Evolutionary conservation across 2,888 invertebrate genomes (phyloP).

Genomic region (Megamerina dolium): DNA sequence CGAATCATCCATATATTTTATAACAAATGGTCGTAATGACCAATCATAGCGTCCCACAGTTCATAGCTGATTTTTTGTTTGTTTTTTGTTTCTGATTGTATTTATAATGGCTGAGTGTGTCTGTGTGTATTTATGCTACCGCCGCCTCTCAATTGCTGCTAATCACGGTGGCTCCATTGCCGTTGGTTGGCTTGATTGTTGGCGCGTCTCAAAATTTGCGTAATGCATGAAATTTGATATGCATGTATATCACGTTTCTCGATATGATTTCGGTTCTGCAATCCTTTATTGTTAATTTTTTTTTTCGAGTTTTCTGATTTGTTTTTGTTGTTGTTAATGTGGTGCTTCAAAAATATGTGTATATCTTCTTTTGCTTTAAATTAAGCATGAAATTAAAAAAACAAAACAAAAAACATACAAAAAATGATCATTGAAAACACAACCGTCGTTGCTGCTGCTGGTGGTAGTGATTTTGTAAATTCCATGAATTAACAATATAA

Average conservation of each 20-base stretch:
- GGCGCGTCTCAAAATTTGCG: slow-evolving; percentile 9
- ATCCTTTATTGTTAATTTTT: neutral
- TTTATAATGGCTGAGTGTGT: neutral
- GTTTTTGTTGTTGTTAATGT: no score
- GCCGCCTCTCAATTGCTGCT: slow-evolving; percentile 5
- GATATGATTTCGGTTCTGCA: slow-evolving; percentile 7
- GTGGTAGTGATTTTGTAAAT: no score
- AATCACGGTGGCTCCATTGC: slow-evolving; percentile 11
- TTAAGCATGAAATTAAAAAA: slow-evolving; percentile 6
- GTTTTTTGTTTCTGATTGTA: neutral
- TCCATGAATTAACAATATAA: no score
- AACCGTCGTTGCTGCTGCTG: no score
- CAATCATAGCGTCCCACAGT: no score
- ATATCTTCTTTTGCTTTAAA: neutral
- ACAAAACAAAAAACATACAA: slow-evolving; percentile 1
- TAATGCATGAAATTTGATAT: slow-evolving; percentile 3
- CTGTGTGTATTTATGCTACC: neutral
- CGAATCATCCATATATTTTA: no score
- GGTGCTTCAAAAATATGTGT: no score
- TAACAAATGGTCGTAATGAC: no score
- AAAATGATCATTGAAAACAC: no score
- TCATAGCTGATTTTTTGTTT: no score
- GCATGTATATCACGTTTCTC: neutral
- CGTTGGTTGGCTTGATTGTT: slow-evolving; percentile 6
- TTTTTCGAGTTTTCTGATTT: no score